phyloP scores from a whole-genome alignment of 35 echinoderm and acorn worm species.

The Heliocidaris erythrogramma region DNA sequence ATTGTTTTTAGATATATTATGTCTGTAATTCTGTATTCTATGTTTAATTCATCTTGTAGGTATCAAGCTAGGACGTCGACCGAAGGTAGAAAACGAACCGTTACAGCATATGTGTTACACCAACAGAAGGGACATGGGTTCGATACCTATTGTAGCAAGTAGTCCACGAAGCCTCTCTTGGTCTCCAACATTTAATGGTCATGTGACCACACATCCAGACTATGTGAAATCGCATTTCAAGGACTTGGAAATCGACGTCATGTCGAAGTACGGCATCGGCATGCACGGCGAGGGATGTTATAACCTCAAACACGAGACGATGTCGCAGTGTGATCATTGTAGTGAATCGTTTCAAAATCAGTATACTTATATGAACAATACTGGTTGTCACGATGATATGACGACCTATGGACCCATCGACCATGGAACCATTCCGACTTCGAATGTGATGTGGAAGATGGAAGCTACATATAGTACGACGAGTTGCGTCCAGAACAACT shows the following conservation, averaged over 20 bases:
- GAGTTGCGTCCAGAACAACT: constrained; percentile 21
- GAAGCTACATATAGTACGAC: background rate
- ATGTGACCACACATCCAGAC: background rate
- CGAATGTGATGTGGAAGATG: constrained; percentile 32
- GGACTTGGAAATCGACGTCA: constrained; percentile 20
- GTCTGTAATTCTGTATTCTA: background rate
- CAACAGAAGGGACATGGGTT: background rate
- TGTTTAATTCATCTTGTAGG: constrained; percentile 64
- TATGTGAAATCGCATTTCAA: background rate
- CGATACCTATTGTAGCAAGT: constrained; percentile 21
- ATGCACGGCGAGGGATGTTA: background rate
- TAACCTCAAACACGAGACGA: background rate
- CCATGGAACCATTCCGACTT: background rate
- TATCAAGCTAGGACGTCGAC: constrained; percentile 91
- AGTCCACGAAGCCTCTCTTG: constrained; percentile 20
- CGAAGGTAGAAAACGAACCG: constrained; percentile 83
- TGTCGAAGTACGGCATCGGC: constrained; percentile 26
- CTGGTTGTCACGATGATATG: background rate
- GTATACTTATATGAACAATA: background rate
- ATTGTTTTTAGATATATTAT: background rate
- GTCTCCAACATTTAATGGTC: background rate
- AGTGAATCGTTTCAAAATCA: background rate
- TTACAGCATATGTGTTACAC: constrained; percentile 80
- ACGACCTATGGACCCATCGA: background rate
- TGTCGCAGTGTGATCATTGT: constrained; percentile 13